Evolutionary conservation across 2,888 invertebrate genomes (phyloP), one percentile per base, ranked within the genome.

Genomic region (Magallana nippona): DNA sequence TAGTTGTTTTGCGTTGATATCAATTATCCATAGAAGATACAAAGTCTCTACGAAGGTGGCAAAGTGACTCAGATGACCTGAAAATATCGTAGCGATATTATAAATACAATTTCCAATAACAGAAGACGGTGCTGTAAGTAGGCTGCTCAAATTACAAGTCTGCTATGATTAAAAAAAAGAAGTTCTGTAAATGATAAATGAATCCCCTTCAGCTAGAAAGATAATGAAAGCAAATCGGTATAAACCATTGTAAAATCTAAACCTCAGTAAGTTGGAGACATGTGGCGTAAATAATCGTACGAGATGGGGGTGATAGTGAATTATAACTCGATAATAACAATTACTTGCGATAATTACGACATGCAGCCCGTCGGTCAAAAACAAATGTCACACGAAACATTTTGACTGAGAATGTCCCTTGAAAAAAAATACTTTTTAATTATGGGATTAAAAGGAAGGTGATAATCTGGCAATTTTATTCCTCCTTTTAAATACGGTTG

Each of bases 241-340:
- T n/a, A 71, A 71, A 71, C 22, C 17, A 27, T 22, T 22, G 71
- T 71, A 71, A 71, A 71, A 71, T 19, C 22, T 71, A 27, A 27
- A 27, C 32, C 71, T 71, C 71, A 71, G 71, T 15, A 71, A 71
- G 32, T 27, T 5, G 22, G 71, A 71, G 71, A 71, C 71, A 71
- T 32, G 15, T 71, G 27, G 71, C 71, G 27, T 22, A 71, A 71
- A 71, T 32, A 11, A 71, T 32, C 17, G 13, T 27, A 71, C 32
- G 22, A 32, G 71, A 71, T 71, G 27, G 71, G 13, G 22, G 11
- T 71, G 71, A 71, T 27, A 71, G 32, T 71, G 71, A 27, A 71
- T 71, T 22, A 71, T 71, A 71, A 71, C 32, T 71, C 71, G 32
- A 71, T 27, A 71, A 71, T 71, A 71, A 71, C 71, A 71, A 71